Conservation (phyloP, 1,140 invertebrate species). For the Ridgeia piscesae region DNA sequence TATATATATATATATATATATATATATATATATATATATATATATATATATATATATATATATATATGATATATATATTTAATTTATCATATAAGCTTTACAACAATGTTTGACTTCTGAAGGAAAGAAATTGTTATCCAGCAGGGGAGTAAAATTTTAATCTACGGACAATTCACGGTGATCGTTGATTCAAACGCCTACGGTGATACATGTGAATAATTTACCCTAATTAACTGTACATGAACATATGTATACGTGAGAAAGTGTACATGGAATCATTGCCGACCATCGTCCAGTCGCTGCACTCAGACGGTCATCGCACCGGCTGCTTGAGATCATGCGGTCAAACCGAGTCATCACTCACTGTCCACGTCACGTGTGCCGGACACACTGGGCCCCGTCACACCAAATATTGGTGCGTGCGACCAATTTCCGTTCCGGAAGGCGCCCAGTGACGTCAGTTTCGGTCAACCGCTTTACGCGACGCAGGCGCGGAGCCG, state of each 20-base stretch:
- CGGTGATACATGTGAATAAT: background rate
- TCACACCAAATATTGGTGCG: background rate
- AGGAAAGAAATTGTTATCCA: background rate
- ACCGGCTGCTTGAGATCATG: background rate
- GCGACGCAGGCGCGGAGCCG: background rate
- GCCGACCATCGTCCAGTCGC: background rate
- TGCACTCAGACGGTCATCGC: background rate
- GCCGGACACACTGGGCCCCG: background rate
- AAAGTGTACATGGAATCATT: background rate
- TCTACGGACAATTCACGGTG: background rate
- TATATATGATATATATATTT: too few species aligned
- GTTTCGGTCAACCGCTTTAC: background rate
- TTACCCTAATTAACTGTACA: slow-evolving; percentile 1
- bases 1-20: too few species aligned
- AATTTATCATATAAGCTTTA: too few species aligned
- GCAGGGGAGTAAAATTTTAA: background rate
- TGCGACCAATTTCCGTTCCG: background rate
- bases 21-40: too few species aligned
- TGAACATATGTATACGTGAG: background rate
- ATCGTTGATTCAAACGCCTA: background rate
- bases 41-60: too few species aligned
- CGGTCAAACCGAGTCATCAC: background rate
- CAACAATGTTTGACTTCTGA: background rate
- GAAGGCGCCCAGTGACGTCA: background rate
- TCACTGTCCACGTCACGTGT: background rate